Base-by-base conservation (phyloP, 1,140 invertebrate species). In the Penaeus chinensis region DNA sequence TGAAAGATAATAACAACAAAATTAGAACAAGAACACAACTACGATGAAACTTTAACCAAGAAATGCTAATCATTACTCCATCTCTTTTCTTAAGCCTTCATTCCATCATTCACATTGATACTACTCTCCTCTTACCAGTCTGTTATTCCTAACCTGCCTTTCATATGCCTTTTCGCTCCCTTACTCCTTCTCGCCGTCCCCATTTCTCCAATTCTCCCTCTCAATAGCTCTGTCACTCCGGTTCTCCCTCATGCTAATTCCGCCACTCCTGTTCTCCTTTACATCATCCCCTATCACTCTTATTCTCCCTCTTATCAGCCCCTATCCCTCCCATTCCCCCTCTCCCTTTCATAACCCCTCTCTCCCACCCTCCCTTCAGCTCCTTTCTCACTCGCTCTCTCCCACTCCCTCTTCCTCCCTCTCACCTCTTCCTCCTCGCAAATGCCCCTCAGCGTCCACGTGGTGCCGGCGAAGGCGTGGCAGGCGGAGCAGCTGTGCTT, bases 381-480 rank as follows among this genome's bases (percentile, higher is more conserved):
- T 11, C 63, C 20, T 27, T 62, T 19, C 24, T 18, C 19, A 5
- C 20, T 24, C 20, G 37, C 37, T 27, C 47, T 27, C n/a, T 13
- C 37, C 20, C 22, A 22, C 22, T 2, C 11, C 20, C 61, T 7
- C 24, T 20, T 11, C n/a, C 20, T 24, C 22, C n/a, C 11, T 27
- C 37, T 85, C 32, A 89, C 84, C 84, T 86, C 22, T 4, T 89
- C 84, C 69, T 86, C 88, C 66, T 89, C 88, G 37, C 88, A 89
- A 63, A 89, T 89, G 5, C 89, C 89, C 74, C 89, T 82, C 8
- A 89, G 84, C n/a, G 89, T 89, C 89, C 89, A 89, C 22, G 89
- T 89, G 69, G 69, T 79, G 3, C 82, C 65, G n/a, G 71, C 66
- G 3, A 61, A 32, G 54, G 82, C 80, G 63, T 87, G 89, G 62